phyloP scores from a whole-genome alignment of 2,888 invertebrate genomes.

The Heliothis peltigera region DNA sequence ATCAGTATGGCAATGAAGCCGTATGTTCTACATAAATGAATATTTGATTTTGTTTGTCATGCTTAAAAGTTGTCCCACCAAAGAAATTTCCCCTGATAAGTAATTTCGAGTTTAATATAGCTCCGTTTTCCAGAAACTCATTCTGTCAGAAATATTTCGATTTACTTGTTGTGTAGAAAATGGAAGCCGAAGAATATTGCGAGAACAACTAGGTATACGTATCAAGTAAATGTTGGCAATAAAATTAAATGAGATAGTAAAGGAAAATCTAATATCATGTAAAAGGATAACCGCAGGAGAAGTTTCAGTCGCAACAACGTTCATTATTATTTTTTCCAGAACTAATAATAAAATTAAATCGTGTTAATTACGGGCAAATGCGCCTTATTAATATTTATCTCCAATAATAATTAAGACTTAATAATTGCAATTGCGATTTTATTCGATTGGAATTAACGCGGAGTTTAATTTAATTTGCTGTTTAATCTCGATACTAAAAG shows the following conservation, averaged over 20 bases:
- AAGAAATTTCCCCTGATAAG: conserved; percentile 53
- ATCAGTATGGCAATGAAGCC: conserved; percentile 72
- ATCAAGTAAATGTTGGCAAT: conserved; percentile 29
- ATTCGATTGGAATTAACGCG: conserved; percentile 14
- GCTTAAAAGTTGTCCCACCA: conserved; percentile 56
- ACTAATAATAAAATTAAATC: conserved; percentile 26
- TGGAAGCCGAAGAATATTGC: conserved; percentile 15
- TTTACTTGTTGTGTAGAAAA: conserved; percentile 13
- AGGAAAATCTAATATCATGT: conserved; percentile 35
- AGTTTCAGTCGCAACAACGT: conserved; percentile 18
- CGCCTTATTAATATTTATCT: conserved; percentile 7
- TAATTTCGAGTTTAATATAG: conserved; percentile 50
- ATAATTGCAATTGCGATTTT: conserved; percentile 5
- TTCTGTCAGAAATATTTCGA: conserved; percentile 16
- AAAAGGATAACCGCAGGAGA: conserved; percentile 26
- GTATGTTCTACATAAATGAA: conserved; percentile 65
- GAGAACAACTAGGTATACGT: conserved; percentile 18
- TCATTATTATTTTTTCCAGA: conserved; percentile 24
- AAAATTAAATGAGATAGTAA: conserved; percentile 26
- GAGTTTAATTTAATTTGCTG: conserved; percentile 10
- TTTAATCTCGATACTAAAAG: neutral
- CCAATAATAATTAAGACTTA: conserved; percentile 19
- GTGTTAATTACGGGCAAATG: conserved; percentile 13
- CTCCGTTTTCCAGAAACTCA: conserved; percentile 23
- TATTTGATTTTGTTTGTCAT: conserved; percentile 64